These are phyloP conservation scores for Chrysina gloriosa DNA, from an alignment of 2,888 invertebrate genomes.

Conservation along the genomic window DNA sequence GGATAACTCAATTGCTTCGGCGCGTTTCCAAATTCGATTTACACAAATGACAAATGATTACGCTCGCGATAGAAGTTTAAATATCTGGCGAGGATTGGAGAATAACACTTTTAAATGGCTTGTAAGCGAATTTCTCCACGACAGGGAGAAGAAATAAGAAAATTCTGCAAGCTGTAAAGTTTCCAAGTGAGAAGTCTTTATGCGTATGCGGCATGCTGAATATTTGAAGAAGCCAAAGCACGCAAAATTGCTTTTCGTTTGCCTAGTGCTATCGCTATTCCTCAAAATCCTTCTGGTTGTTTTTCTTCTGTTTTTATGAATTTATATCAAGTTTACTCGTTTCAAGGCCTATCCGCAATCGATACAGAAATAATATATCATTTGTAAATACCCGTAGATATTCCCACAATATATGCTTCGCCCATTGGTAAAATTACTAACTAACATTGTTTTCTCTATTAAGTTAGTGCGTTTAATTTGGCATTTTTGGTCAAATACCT, in stretches of 20 bases:
- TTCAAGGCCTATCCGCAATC: no score
- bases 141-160: conserved; percentile 6
- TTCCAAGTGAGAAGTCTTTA: conserved; percentile 36
- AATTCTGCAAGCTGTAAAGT: conserved; percentile 30
- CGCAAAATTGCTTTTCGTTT: conserved; percentile 18
- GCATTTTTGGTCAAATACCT: no score
- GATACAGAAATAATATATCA: no score
- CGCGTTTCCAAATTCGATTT: conserved; percentile 23
- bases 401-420: no score
- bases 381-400: no score
- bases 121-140: conserved; percentile 8
- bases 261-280: conserved; percentile 4
- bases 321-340: conserved; percentile 8
- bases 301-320: conserved; percentile 31
- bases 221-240: conserved; percentile 27
- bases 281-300: neutral
- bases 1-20: conserved; percentile 19
- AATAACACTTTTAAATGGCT: conserved; percentile 29
- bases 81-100: conserved; percentile 31
- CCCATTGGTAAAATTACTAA: no score
- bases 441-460: no score
- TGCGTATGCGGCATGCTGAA: conserved; percentile 26
- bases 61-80: conserved; percentile 34
- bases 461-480: no score
- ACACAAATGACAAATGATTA: conserved; percentile 38